Percentiles rank a stretch among this genome's conserved stretches.
Conservation (phyloP, 2,888 invertebrate genomes). For the Ornithoptera priamus region DNA sequence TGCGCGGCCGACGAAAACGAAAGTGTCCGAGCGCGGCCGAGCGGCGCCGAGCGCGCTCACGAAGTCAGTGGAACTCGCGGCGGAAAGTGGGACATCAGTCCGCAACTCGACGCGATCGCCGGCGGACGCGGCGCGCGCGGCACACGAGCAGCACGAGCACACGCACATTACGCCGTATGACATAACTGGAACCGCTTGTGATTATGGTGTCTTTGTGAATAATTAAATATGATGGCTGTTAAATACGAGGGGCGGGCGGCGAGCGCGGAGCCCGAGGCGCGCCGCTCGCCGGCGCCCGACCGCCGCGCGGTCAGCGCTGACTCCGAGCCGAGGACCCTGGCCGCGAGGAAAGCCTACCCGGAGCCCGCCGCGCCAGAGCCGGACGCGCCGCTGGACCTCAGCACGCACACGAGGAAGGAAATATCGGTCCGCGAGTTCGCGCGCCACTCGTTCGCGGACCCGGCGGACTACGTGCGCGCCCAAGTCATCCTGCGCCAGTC, state of each 20-base stretch:
- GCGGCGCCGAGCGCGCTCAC: conserved; percentile 77
- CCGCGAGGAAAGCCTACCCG: conserved; percentile 76
- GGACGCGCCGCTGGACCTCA: conserved; percentile 89
- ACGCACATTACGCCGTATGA: conserved; percentile 67
- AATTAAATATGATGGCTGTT: conserved; percentile 76
- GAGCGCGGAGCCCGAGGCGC: conserved; percentile 59
- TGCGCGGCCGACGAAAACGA: conserved; percentile 71
- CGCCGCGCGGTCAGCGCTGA: conserved; percentile 64
- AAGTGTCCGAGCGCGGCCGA: conserved; percentile 76
- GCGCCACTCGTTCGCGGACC: conserved; percentile 73
- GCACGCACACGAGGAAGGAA: conserved; percentile 77
- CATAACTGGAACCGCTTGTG: conserved; percentile 72
- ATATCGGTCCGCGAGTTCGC: conserved; percentile 76
- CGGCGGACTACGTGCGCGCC: conserved; percentile 72
- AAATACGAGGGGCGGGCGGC: conserved; percentile 63
- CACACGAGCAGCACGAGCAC: conserved; percentile 22
- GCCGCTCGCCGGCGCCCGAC: conserved; percentile 55
- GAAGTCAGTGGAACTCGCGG: conserved; percentile 79
- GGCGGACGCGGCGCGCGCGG: conserved; percentile 67
- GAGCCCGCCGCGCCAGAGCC: conserved; percentile 64
- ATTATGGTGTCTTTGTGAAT: conserved; percentile 72
- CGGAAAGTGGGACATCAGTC: conserved; percentile 84
- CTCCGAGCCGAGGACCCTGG: conserved; percentile 67
- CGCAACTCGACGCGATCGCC: conserved; percentile 75
- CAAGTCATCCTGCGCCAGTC: conserved; percentile 75